Evolutionary conservation across 2,797 vertebrate species (phyloP).

Genomic region (Sebastes hubbsi): DNA sequence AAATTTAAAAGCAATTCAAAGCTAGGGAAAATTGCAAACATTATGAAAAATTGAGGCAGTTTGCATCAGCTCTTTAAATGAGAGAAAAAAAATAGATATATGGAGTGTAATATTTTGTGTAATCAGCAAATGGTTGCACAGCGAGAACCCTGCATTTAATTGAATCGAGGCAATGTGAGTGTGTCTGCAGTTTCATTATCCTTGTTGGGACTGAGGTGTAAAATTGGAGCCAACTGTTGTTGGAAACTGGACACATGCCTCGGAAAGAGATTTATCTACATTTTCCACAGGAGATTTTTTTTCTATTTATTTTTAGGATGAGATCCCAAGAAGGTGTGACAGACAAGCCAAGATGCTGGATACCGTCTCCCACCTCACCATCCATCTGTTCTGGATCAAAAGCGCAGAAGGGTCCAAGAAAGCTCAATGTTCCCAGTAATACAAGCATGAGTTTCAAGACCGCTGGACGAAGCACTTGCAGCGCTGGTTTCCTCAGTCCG

Average conservation of each 20-base stretch:
- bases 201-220: neutral
- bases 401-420: slow-evolving; percentile 6
- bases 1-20: slow-evolving; percentile 39
- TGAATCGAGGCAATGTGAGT: neutral
- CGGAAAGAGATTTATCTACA: neutral
- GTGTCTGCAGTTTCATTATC: neutral
- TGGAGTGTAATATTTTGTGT: slow-evolving; percentile 7
- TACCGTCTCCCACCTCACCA: slow-evolving; percentile 22
- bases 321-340: slow-evolving; percentile 26
- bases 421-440: slow-evolving; percentile 54
- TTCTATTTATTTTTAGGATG: neutral
- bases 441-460: slow-evolving; percentile 53
- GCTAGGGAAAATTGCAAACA: slow-evolving; percentile 7
- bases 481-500: slow-evolving; percentile 43
- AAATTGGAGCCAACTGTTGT: neutral
- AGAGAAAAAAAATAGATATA: neutral
- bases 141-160: neutral
- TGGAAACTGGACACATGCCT: neutral
- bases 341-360: slow-evolving; percentile 32
- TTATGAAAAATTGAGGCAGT: slow-evolving; percentile 2
- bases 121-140: slow-evolving; percentile 35
- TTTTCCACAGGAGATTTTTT: slow-evolving; percentile 9
- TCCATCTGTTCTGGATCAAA: slow-evolving; percentile 50
- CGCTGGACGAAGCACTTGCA: slow-evolving; percentile 69
- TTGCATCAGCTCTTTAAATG: slow-evolving; percentile 34